phyloP scores from a whole-genome alignment of 2,113 vertebrate genomes.

The Pleuronectes platessa region DNA sequence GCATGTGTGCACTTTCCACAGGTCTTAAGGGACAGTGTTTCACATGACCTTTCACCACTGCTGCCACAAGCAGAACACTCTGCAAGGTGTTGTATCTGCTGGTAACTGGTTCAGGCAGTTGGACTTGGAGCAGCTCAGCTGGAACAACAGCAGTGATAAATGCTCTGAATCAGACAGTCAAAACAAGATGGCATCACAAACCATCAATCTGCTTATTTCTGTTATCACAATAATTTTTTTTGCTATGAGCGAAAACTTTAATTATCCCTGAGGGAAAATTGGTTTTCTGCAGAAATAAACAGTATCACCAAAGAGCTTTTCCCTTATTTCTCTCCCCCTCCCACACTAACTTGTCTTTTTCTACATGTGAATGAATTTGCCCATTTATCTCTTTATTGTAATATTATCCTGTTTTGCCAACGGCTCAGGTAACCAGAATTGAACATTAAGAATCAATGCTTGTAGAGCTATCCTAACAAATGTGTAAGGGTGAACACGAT shows the following conservation, averaged over 20 bases:
- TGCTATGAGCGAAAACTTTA: slow-evolving; percentile 1
- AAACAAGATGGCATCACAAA: slow-evolving; percentile 9
- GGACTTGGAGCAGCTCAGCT: slow-evolving; percentile 8
- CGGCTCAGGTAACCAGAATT: no score
- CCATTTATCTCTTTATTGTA: no score
- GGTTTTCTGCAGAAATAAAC: slow-evolving; percentile 5
- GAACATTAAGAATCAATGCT: no score
- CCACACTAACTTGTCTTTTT: no score
- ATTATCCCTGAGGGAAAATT: slow-evolving; percentile 25
- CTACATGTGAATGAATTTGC: no score
- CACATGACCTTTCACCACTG: slow-evolving; percentile 50
- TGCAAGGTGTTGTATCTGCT: slow-evolving; percentile 45
- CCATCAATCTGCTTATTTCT: slow-evolving; percentile 30
- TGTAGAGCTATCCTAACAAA: no score
- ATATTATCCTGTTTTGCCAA: no score
- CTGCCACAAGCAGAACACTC: slow-evolving; percentile 19
- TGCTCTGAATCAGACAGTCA: background rate
- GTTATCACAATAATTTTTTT: background rate
- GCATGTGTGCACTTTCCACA: slow-evolving; percentile 41
- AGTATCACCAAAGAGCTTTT: background rate
- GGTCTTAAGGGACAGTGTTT: slow-evolving; percentile 48
- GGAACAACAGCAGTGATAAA: slow-evolving; percentile 7
- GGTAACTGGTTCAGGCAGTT: slow-evolving; percentile 6
- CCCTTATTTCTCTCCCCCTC: background rate
- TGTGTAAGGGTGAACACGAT: no score